Base-by-base conservation (phyloP, 2,888 invertebrate genomes). In the Zonitis immaculata region DNA sequence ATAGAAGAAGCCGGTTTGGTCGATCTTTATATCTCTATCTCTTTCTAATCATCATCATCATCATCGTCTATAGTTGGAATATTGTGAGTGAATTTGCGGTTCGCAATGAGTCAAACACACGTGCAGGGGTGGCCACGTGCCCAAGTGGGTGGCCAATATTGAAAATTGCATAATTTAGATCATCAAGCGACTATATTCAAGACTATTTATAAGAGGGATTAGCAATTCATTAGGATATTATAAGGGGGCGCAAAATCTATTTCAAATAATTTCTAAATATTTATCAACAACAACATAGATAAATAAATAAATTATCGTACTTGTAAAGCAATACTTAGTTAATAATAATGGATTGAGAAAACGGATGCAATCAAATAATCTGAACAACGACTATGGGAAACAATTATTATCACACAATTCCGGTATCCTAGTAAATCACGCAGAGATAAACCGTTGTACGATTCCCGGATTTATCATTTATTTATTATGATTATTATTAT, bases 121-220 rank as follows among this genome's bases (percentile, higher is more conserved):
- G 76, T 77, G 76, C 72, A 66, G 68, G 72, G 75, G 76, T 73
- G 77, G 74, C 67, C 77, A 77, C 77, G 77, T 77, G 77, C 66
- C 76, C 66, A 69, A 75, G 75, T 76, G 76, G 77, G 77, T 76
- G 77, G 76, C 75, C 76, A 76, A 76, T 76, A 76, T 77, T 76
- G 76, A 76, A 77, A 77, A 77, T 77, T 77, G 76, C 77, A 77
- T 77, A 77, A 77, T 77, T 76, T 75, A 76, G 72, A 73, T 74
- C 73, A 72, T 74, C 73, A 72, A 71, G 71, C 68, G 63, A 64
- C 66, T 67, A 67, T 68, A 68, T 69, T 68, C 67, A 63, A 54
- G 57, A 62, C 62, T 60, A 64, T 60, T n/a, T 56, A 11, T 20
- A 20, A 39, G 64, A 64, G 70, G 70, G 73, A 73, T 73, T 73